Evolutionary conservation across 2,113 vertebrate species (phyloP).

Genomic region (Canis aureus): DNA sequence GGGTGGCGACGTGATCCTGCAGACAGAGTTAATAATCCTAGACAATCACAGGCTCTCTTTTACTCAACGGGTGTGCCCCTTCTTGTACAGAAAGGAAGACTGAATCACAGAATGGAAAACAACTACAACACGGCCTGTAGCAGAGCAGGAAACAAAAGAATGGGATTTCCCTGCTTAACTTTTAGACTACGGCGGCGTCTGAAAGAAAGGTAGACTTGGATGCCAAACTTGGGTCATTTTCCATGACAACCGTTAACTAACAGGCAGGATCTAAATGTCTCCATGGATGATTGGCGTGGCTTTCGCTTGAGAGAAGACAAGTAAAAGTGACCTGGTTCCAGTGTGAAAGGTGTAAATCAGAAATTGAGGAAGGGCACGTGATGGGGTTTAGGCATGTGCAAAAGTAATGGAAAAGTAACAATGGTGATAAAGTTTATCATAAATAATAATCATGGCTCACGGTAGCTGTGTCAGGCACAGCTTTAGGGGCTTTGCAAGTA

Average conservation of each 20-base stretch:
- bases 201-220: not conserved
- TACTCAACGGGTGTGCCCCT: not conserved
- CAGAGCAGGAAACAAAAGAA: not conserved
- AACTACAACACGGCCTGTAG: not conserved
- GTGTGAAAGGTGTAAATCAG: not conserved
- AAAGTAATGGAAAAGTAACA: not conserved
- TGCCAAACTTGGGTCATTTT: not conserved
- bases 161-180: not conserved
- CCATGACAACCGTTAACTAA: not conserved
- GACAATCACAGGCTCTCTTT: not conserved
- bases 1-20: not conserved
- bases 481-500: not conserved
- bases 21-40: not conserved
- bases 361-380: not conserved
- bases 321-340: too few relatives aligned
- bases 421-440: not conserved
- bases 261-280: not conserved
- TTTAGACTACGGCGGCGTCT: not conserved
- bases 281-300: rapidly evolving
- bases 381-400: not conserved
- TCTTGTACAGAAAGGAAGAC: not conserved
- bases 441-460: not conserved
- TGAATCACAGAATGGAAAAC: conserved; percentile 33
- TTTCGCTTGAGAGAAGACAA: not conserved
- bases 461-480: not conserved